Base-by-base conservation (phyloP, 2,888 invertebrate species). In the Limenitis arthemis region DNA sequence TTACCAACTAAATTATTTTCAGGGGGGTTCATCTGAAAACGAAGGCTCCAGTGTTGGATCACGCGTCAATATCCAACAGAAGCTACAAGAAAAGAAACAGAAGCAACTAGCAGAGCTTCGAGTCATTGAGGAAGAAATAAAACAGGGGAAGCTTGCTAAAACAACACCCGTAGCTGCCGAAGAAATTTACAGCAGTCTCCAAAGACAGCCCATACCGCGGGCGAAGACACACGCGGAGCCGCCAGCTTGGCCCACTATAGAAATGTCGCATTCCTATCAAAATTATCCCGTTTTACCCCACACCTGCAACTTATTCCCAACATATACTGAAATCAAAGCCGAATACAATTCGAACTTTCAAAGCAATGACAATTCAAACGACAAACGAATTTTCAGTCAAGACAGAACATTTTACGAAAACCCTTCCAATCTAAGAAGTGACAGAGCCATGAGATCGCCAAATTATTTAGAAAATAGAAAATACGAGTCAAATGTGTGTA, bases 51-150 rank as follows among this genome's bases (percentile, higher is more conserved):
- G 91, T 64, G 90, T 92, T 0, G 89, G 90, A 1, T 93, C 93
- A 6, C 88, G 93, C 8, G 93, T 94, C 33, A 94, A 95, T 72
- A 95, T 95, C 56, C 93, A 94, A 58, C 94, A 94, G 64, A 95
- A 95, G 70, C 82, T 95, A 0, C 93, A 94, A 69, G 95, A 95
- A 71, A 95, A 96, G 71, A 95, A 95, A 66, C 93, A 94, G 66
- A 94, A 95, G 60, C 95, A 96, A 67, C 79, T 95, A 31, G 94
- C 94, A 0, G 95, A 95, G 70, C 75, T 95, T 33, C 88, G 93
- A 55, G 94, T 86, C 28, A 86, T 86, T 48, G 94, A 95, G 67
- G 95, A 95, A 68, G 95, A 95, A 75, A 95, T 95, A 49, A 94
- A 94, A 65, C 93, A 94, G 62, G 94, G 94, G 0, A 95, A 95